Conservation (phyloP, 2,113 vertebrate genomes). For the Turdus rufiventris region DNA sequence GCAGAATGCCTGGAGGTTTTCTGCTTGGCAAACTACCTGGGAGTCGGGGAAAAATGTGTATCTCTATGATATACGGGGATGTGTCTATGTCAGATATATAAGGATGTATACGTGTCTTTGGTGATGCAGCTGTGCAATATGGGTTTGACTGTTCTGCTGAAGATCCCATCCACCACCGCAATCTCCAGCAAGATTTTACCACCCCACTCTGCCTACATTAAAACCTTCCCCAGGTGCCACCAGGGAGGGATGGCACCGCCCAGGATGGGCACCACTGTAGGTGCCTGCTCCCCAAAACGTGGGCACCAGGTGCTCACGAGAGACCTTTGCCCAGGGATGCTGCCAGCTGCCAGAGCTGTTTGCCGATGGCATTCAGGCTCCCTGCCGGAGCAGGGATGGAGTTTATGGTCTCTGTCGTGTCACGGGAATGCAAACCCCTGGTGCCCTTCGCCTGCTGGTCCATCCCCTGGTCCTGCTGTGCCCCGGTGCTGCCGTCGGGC, state of each 20-base stretch:
- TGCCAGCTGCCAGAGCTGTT: neutral
- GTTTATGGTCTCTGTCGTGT: neutral
- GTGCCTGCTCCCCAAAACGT: neutral
- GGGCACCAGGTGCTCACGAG: neutral
- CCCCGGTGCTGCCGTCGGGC: accelerated
- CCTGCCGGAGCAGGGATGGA: neutral
- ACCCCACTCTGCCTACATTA: neutral
- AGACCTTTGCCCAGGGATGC: neutral
- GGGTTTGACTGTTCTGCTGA: neutral
- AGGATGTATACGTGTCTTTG: neutral
- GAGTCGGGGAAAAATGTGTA: neutral
- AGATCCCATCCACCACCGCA: neutral
- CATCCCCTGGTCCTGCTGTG: neutral
- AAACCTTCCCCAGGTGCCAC: neutral
- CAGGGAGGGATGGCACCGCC: neutral
- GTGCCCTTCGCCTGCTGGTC: accelerated
- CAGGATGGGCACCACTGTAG: accelerated
- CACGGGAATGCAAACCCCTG: accelerated
- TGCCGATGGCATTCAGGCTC: accelerated
- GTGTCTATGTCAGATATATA: neutral
- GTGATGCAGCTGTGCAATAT: neutral
- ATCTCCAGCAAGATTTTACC: neutral
- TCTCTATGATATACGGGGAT: accelerated
- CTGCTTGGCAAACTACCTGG: neutral
- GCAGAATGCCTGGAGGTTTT: neutral